Percentiles rank a stretch among this genome's conserved stretches.
phyloP scores from a whole-genome alignment of 30 jellyfish, hydroid and myxozoan species.

The Hydractinia symbiolongicarpus region DNA sequence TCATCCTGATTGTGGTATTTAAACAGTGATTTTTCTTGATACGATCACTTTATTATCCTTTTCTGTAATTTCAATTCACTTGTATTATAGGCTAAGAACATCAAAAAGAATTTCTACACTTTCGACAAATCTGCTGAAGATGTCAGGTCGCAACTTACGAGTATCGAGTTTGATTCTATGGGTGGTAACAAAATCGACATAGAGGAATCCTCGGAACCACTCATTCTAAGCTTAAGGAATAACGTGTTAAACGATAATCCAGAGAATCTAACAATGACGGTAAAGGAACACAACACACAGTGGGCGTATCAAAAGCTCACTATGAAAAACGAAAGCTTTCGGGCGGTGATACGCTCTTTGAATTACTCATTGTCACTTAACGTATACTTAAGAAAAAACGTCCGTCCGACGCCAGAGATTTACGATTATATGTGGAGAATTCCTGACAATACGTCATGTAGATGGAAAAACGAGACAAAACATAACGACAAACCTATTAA shows the following conservation, averaged over 20 bases:
- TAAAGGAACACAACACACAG: background rate
- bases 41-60: too few species aligned
- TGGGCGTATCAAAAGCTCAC: constrained; percentile 25
- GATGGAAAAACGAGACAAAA: background rate
- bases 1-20: too few species aligned
- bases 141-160: constrained; percentile 40
- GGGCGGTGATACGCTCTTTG: constrained; percentile 8
- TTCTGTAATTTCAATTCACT: background rate
- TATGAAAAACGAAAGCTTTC: constrained; percentile 21
- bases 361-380: constrained; percentile 29
- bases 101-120: background rate
- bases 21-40: too few species aligned
- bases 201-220: constrained; percentile 33
- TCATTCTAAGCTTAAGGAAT: constrained; percentile 25
- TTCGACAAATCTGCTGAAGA: constrained; percentile 8
- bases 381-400: constrained; percentile 25
- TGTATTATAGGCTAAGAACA: background rate
- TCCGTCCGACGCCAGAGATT: constrained; percentile 41
- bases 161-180: constrained; percentile 24
- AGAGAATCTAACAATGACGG: constrained; percentile 22
- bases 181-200: constrained; percentile 23
- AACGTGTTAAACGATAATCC: constrained; percentile 21
- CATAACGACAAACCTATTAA: constrained; percentile 8
- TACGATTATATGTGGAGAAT: constrained; percentile 39
- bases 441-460: constrained; percentile 47